Evolutionary conservation across 2,888 invertebrate species (phyloP).

Genomic region (Dynastes tityus): DNA sequence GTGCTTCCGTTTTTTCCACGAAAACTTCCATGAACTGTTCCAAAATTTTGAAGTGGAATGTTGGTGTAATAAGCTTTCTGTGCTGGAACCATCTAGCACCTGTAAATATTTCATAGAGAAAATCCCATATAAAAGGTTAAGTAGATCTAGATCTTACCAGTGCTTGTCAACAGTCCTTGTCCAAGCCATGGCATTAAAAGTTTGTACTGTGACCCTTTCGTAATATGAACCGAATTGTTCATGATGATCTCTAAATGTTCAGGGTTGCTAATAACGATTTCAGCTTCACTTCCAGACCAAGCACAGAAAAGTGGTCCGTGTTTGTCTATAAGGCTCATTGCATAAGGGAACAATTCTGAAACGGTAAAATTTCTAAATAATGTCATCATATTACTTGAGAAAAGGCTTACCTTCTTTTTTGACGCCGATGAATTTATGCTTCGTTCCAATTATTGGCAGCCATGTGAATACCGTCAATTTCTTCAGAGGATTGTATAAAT

Average conservation of each 20-base stretch:
- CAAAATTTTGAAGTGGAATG: conserved; percentile 64
- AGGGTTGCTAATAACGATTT: neutral
- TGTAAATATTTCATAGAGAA: conserved; percentile 14
- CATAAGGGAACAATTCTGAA: neutral
- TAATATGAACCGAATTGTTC: conserved; percentile 13
- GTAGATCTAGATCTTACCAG: neutral
- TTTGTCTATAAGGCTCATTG: neutral
- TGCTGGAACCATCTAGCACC: conserved; percentile 60
- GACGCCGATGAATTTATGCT: conserved; percentile 50
- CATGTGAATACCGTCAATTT: conserved; percentile 58
- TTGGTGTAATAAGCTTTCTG: conserved; percentile 61
- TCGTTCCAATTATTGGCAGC: conserved; percentile 56
- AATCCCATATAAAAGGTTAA: neutral
- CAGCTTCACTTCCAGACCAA: conserved; percentile 20
- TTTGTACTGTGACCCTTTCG: neutral
- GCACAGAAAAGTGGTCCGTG: conserved; percentile 23
- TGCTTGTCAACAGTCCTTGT: neutral
- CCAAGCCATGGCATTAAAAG: neutral
- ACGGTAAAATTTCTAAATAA: neutral
- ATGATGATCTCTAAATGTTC: conserved; percentile 30
- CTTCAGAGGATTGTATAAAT: conserved; percentile 48
- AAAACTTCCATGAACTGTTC: conserved; percentile 62
- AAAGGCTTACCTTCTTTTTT: conserved; percentile 55
- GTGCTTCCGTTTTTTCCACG: conserved; percentile 59
- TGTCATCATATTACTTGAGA: conserved; percentile 26